Base-by-base conservation (phyloP, 2,888 invertebrate species). In the Papilio gigon region DNA sequence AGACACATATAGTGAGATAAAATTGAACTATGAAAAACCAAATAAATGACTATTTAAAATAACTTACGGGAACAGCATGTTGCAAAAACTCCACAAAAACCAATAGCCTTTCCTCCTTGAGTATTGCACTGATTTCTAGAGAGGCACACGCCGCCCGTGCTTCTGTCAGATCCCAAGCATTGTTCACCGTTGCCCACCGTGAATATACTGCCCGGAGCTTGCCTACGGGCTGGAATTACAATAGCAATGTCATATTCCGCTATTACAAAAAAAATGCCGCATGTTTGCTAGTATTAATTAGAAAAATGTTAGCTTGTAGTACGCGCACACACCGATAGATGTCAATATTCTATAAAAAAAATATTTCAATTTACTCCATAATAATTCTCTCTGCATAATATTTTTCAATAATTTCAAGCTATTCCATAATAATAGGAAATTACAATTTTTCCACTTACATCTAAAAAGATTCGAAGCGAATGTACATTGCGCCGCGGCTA, bases 51-150 rank as follows among this genome's bases (percentile, higher is more conserved):
- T 5, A 14, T 12, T 14, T 53, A 8, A n/a, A 17, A 12, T 14
- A 25, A 88, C 92, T 88, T 73, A 93, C 92, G 74, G 0, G 92
- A 88, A 68, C 92, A 93, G 68, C 92, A 93, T 1, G 92, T 91
- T 2, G 88, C 91, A 67, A 92, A 92, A 0, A 92, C 91, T 0
- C 92, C 92, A 65, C 92, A 93, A 76, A 88, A 90, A 0, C 92
- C 92, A 1, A 92, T 86, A 0, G 91, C 91, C 66, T 90, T 90
- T 0, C 93, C 93, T 0, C 93, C 92, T 67, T 92, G 91, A 0
- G 92, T 88, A 77, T 90, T 88, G 71, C 93, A 93, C 74, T 93
- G 93, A 77, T 90, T 90, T n/a, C 90, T 83, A 1, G 90, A 87
- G 22, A 93, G 76, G 71, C 93, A 93, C 0, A 92, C 90, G 0